Conservation (phyloP, 1,140 invertebrate genomes). For the Cataglyphis hispanica region DNA sequence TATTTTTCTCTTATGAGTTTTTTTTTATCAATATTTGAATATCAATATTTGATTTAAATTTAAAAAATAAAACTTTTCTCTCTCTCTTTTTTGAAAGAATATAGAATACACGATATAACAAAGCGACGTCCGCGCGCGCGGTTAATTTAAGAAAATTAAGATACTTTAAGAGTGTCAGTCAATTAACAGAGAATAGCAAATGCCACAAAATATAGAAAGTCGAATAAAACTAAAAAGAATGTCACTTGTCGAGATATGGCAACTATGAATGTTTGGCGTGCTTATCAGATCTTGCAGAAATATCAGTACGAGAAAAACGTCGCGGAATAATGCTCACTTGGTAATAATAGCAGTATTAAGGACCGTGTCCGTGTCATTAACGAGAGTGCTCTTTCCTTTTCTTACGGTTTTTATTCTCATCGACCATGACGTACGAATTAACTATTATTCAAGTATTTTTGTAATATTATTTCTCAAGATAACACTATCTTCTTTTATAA, state of each 20-base stretch:
- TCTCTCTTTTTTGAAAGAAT: neutral
- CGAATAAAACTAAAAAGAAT: conserved; percentile 12
- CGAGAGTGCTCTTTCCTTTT: conserved; percentile 59
- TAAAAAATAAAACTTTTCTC: neutral
- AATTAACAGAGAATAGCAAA: neutral
- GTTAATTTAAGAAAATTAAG: neutral
- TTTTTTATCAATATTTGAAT: neutral
- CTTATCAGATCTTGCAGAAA: conserved; percentile 29
- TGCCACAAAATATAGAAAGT: conserved; percentile 11
- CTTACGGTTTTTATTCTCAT: conserved; percentile 55
- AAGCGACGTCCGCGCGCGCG: neutral
- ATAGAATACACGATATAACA: neutral
- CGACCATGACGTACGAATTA: conserved; percentile 45
- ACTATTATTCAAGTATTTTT: conserved; percentile 48
- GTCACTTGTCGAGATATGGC: conserved; percentile 1
- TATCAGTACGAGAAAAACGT: conserved; percentile 39
- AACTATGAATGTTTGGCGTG: neutral
- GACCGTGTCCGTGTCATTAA: conserved; percentile 53
- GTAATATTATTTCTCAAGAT: conserved; percentile 54
- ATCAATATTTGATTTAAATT: neutral
- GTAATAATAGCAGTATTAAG: conserved; percentile 56
- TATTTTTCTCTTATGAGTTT: neutral
- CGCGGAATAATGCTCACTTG: conserved; percentile 30
- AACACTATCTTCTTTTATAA: conserved; percentile 19
- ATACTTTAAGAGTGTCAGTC: neutral